A percentile compares a stretch with the other conserved stretches of the same genome.
Evolutionary conservation across 2,797 vertebrate species (phyloP).

Genomic region (Octomys mimax): DNA sequence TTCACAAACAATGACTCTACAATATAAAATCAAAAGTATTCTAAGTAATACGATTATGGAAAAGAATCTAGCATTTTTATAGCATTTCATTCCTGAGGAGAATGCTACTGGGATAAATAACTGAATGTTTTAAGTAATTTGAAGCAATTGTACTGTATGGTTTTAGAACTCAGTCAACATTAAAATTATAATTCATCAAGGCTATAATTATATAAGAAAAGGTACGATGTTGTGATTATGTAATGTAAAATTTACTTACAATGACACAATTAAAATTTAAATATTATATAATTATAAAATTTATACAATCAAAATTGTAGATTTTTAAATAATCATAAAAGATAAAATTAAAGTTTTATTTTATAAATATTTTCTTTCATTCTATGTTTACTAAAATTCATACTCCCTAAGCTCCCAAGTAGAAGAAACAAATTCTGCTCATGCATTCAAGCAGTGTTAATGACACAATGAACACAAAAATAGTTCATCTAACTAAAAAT

Average conservation of each 20-base stretch:
- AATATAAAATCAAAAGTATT: not conserved
- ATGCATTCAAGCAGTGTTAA: not conserved
- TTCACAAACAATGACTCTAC: not conserved
- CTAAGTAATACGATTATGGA: not conserved
- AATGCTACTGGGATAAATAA: not conserved
- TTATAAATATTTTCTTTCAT: not conserved
- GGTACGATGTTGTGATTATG: not conserved
- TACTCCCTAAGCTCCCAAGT: not conserved
- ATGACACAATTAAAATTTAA: not conserved
- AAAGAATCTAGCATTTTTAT: not conserved
- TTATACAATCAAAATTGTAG: not conserved
- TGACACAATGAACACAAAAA: not conserved
- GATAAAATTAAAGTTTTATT: not conserved
- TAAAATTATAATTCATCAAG: conserved; percentile 17
- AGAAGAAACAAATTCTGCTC: not conserved
- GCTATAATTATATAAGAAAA: not conserved
- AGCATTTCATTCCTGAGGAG: not conserved
- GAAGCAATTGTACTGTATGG: not conserved
- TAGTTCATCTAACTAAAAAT: not conserved
- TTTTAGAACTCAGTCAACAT: not conserved
- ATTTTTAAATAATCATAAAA: not conserved
- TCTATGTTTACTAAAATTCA: not conserved
- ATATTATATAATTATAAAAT: not conserved
- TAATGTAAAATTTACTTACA: not conserved
- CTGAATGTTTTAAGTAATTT: not conserved